These are phyloP conservation scores for Drosophila nannoptera DNA, from an alignment of 1,140 invertebrate genomes.

Conservation along the genomic window DNA sequence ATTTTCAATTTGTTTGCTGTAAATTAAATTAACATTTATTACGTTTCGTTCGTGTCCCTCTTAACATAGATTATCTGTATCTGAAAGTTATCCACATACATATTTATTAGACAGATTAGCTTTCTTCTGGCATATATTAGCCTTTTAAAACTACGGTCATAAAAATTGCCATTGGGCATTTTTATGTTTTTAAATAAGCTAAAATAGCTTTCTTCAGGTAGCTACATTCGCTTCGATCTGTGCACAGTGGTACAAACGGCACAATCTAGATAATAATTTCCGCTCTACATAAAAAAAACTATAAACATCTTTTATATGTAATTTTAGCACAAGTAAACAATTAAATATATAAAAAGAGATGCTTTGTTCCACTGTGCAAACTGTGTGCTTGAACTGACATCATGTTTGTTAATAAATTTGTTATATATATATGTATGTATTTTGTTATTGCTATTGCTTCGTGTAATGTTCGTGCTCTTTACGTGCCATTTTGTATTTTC, in stretches of 20 bases:
- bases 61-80: constrained; percentile 39
- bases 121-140: constrained; percentile 45
- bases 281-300: too few relatives aligned
- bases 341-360: background rate
- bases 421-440: background rate
- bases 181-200: background rate
- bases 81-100: constrained; percentile 4
- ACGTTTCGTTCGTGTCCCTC: constrained; percentile 16
- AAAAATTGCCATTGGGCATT: constrained; percentile 10
- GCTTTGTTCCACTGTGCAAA: constrained; percentile 54
- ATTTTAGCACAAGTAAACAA: too few relatives aligned
- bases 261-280: too few relatives aligned
- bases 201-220: constrained; percentile 13
- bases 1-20: constrained; percentile 18
- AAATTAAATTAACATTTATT: constrained; percentile 55
- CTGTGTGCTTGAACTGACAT: constrained; percentile 54
- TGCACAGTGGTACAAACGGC: constrained; percentile 30
- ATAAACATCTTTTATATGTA: too few relatives aligned
- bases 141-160: constrained; percentile 3
- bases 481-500: constrained; percentile 18
- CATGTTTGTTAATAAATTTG: constrained; percentile 54
- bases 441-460: constrained; percentile 12
- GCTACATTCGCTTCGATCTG: constrained; percentile 24
- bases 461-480: constrained; percentile 12
- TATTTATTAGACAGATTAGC: constrained; percentile 51